These are phyloP conservation scores for Cryptus armator DNA, from an alignment of 2,888 invertebrate genomes.

Conservation along the genomic window DNA sequence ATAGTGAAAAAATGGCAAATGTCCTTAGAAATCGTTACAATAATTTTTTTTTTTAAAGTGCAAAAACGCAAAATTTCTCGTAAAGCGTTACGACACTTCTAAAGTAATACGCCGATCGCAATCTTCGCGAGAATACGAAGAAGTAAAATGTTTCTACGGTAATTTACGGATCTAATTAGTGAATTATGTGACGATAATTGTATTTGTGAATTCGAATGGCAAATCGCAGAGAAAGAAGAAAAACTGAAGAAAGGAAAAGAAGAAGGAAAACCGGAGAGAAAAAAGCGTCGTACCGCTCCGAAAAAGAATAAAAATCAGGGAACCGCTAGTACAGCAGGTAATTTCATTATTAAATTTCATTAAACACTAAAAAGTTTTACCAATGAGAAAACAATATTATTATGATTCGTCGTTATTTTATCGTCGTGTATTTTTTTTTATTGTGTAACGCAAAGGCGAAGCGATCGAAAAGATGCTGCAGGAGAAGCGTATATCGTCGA, in stretches of 20 bases:
- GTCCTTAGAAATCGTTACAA: too few relatives aligned
- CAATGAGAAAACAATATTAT: too few relatives aligned
- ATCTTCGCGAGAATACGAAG: too few relatives aligned
- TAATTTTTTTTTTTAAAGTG: too few relatives aligned
- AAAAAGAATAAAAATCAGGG: constrained; percentile 88
- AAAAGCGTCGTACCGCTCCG: constrained; percentile 89
- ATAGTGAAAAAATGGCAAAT: too few relatives aligned
- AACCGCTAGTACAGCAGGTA: constrained; percentile 87
- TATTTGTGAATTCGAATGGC: neutral
- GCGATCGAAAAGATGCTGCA: constrained; percentile 98
- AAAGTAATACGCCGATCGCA: too few relatives aligned
- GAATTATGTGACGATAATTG: neutral
- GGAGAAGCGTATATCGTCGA: constrained; percentile 97
- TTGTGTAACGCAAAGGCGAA: constrained; percentile 88
- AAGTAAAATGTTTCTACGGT: neutral
- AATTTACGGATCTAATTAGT: neutral
- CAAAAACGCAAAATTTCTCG: too few relatives aligned
- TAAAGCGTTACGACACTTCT: too few relatives aligned
- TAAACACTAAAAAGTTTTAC: too few relatives aligned
- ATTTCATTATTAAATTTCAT: constrained; percentile 27
- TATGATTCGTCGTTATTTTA: too few relatives aligned
- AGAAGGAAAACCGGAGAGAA: constrained; percentile 94
- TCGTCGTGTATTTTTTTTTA: neutral
- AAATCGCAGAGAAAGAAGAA: constrained; percentile 91
- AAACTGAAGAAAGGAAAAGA: constrained; percentile 92